These are phyloP conservation scores for Odocoileus virginianus DNA, from an alignment of 2,113 vertebrate species.

Conservation along the genomic window DNA sequence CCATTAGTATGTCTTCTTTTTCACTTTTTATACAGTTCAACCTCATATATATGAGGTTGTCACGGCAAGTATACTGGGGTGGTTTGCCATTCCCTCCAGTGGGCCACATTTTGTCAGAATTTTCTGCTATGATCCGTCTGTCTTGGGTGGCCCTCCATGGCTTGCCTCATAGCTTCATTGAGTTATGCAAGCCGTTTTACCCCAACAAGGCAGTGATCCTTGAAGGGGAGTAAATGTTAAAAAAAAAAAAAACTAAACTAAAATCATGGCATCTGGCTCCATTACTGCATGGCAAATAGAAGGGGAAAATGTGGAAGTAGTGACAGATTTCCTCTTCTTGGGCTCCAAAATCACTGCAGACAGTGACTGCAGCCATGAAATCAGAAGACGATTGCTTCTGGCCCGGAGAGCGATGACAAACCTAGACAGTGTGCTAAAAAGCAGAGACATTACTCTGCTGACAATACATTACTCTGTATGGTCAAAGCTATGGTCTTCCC, in stretches of 20 bases:
- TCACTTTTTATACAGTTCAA: not conserved
- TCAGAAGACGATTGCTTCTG: not conserved
- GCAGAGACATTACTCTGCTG: not conserved
- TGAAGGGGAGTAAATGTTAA: not conserved
- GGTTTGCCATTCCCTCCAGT: not conserved
- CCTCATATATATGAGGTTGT: not conserved
- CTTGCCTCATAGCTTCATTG: not conserved
- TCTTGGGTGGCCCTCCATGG: not conserved
- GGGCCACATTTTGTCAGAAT: not conserved
- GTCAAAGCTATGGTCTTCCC: not conserved
- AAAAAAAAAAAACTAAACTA: rapidly evolving
- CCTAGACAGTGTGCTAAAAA: not conserved
- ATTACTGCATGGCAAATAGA: not conserved
- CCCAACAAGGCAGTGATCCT: not conserved
- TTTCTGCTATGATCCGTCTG: not conserved
- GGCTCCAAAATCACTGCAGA: not conserved
- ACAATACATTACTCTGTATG: not conserved
- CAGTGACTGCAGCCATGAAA: not conserved
- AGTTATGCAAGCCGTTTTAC: not conserved
- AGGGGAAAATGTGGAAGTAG: not conserved
- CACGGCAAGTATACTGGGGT: not conserved
- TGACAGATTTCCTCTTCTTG: not conserved
- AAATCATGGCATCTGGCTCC: not conserved
- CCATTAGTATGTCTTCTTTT: not conserved
- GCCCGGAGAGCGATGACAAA: not conserved